Percentiles rank a stretch among this genome's conserved stretches.
Conservation (phyloP, 2,113 vertebrate genomes). For the Trematocara marginatum region DNA sequence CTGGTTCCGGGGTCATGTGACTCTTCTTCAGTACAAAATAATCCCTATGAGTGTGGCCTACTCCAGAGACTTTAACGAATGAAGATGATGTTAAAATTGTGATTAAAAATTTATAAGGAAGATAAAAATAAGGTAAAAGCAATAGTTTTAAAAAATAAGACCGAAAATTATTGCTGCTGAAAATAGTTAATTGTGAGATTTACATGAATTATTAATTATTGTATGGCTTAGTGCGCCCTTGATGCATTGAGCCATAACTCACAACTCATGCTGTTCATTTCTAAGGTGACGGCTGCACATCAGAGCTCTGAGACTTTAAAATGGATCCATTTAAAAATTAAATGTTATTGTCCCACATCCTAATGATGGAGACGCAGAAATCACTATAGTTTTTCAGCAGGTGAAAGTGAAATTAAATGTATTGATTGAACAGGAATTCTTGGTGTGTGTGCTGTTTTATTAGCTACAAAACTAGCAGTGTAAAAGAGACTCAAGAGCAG, state of each 20-base stretch:
- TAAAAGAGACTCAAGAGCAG: background rate
- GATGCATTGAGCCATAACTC: accelerated
- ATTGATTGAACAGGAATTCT: background rate
- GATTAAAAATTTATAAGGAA: background rate
- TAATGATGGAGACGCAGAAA: background rate
- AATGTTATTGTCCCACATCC: background rate
- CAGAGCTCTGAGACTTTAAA: background rate
- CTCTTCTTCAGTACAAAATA: background rate
- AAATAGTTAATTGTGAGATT: background rate
- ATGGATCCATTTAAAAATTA: background rate
- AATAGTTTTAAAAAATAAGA: background rate
- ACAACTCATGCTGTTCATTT: background rate
- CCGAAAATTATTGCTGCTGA: background rate
- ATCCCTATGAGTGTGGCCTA: background rate
- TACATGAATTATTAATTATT: background rate
- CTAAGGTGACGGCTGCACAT: background rate
- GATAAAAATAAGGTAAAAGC: background rate
- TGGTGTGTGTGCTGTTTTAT: background rate
- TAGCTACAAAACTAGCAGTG: background rate
- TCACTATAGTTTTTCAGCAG: background rate
- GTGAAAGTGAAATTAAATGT: background rate
- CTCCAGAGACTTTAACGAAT: background rate
- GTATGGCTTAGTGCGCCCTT: accelerated
- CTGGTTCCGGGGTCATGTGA: background rate
- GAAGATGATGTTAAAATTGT: background rate